Conservation (phyloP, 2,888 invertebrate species). For the Trissolcus brochymenae region DNA sequence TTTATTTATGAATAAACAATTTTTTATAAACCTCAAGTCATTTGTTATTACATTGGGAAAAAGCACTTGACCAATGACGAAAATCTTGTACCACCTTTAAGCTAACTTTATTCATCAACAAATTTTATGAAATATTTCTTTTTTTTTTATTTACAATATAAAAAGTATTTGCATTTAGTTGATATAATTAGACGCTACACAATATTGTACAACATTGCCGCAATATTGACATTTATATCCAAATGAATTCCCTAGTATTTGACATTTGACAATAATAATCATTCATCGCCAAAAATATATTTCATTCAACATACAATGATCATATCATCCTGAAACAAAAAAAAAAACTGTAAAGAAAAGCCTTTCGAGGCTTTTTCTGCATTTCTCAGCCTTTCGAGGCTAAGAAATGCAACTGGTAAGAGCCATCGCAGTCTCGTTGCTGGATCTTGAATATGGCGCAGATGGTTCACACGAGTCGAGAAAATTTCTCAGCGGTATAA, state of each 20-base stretch:
- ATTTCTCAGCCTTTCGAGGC: constrained; percentile 17
- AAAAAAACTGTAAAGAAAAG: constrained; percentile 17
- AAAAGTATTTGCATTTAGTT: too few species aligned
- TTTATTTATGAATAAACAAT: constrained; percentile 48
- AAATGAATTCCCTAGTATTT: constrained; percentile 6
- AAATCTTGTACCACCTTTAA: too few species aligned
- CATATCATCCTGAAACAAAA: constrained; percentile 27
- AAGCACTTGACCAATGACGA: constrained; percentile 5
- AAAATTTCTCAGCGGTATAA: constrained; percentile 40
- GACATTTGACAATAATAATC: constrained; percentile 7
- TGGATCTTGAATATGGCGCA: constrained; percentile 18
- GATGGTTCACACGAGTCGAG: constrained; percentile 31
- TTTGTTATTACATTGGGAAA: constrained; percentile 16
- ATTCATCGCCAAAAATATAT: constrained; percentile 10
- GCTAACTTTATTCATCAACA: too few species aligned
- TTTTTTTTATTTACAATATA: too few species aligned
- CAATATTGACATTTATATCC: constrained; percentile 32
- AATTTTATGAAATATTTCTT: too few species aligned
- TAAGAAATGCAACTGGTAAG: constrained; percentile 33
- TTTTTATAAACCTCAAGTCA: constrained; percentile 35
- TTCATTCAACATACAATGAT: neutral
- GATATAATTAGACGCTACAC: neutral
- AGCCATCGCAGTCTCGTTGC: constrained; percentile 30
- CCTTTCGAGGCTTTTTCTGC: constrained; percentile 18
- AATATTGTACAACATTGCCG: constrained; percentile 53